Conservation (phyloP, 2,113 vertebrate genomes). For the Pelecanus crispus region DNA sequence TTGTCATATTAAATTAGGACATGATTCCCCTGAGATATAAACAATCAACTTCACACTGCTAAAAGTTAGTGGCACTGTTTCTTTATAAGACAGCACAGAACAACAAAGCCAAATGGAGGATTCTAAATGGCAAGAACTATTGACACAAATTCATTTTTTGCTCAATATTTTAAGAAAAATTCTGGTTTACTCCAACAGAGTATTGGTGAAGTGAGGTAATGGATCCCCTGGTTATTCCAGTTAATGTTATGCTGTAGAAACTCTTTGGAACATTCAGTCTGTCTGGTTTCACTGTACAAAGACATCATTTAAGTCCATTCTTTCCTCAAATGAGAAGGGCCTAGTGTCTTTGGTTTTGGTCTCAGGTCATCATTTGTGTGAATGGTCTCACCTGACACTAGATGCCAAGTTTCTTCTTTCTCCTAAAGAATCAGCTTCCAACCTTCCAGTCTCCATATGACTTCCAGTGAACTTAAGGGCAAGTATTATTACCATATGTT, state of each 20-base stretch:
- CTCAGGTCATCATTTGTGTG: not conserved
- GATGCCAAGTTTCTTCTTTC: not conserved
- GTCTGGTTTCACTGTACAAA: not conserved
- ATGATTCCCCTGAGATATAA: not conserved
- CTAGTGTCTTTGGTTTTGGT: not conserved
- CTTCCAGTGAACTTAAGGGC: not conserved
- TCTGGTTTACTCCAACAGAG: not conserved
- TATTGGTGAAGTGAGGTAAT: not conserved
- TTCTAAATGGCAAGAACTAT: not conserved
- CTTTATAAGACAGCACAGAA: not conserved
- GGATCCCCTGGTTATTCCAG: not conserved
- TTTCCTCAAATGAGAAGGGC: not conserved
- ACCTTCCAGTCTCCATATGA: not conserved
- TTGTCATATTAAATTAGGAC: not conserved
- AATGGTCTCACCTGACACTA: not conserved
- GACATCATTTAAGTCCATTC: not conserved
- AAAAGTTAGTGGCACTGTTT: not conserved
- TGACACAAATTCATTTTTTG: not conserved
- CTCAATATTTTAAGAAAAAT: not conserved
- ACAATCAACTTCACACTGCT: not conserved
- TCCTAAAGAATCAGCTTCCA: not conserved
- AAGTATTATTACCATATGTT: not conserved
- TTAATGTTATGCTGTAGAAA: not conserved
- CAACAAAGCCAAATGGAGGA: not conserved
- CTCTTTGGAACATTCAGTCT: not conserved